A percentile compares a stretch with the other conserved stretches of the same genome.
Evolutionary conservation across 2,113 vertebrate genomes (phyloP).

Genomic region (Eidolon helvum): DNA sequence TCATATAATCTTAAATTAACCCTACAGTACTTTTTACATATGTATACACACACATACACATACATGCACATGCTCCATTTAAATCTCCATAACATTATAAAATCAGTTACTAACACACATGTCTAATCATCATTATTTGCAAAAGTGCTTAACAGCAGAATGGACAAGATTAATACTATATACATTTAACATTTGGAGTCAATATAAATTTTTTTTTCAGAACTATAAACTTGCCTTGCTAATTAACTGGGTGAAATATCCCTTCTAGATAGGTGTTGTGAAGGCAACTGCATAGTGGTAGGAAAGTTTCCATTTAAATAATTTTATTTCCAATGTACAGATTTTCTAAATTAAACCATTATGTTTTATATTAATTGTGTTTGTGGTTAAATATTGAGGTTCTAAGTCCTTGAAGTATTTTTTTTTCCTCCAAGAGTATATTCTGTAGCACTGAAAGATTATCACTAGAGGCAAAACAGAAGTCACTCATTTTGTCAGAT

Average conservation of each 20-base stretch:
- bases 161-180: background rate
- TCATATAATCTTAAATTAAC: background rate
- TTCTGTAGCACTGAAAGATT: background rate
- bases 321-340: slow-evolving; percentile 5
- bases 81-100: background rate
- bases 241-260: background rate
- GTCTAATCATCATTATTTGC: slow-evolving; percentile 5
- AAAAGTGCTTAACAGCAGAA: background rate
- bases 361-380: background rate
- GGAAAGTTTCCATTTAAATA: background rate
- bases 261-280: background rate
- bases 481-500: background rate
- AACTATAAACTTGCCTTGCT: background rate
- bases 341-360: background rate
- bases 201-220: background rate
- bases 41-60: background rate
- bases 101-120: background rate
- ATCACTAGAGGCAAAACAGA: background rate
- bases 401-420: background rate
- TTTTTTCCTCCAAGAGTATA: background rate
- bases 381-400: slow-evolving; percentile 12
- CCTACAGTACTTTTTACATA: background rate
- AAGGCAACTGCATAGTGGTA: background rate
- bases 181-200: background rate
- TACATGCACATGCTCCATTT: background rate